These are phyloP conservation scores for Callaeas wilsoni DNA, from an alignment of 2,113 vertebrate species.

Conservation along the genomic window DNA sequence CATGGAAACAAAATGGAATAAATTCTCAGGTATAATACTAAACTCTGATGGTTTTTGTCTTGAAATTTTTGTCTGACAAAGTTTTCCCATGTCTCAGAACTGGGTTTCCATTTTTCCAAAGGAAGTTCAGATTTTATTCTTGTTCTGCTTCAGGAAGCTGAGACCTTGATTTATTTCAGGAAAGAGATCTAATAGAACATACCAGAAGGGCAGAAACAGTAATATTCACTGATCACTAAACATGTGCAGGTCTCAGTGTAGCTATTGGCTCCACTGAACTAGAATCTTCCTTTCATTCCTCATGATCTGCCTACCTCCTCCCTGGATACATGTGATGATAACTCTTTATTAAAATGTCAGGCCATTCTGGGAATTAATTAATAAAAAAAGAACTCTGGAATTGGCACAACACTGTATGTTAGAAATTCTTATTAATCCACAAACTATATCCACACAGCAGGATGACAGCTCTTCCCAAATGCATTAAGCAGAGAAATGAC, in stretches of 20 bases:
- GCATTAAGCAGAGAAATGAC: not conserved
- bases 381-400: not conserved
- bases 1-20: not conserved
- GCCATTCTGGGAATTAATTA: not conserved
- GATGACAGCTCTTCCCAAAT: not conserved
- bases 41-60: not conserved
- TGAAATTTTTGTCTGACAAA: not conserved
- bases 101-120: not conserved
- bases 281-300: not conserved
- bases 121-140: not conserved
- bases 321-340: not conserved
- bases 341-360: not conserved
- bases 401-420: not conserved
- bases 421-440: not conserved
- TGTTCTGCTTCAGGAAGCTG: not conserved
- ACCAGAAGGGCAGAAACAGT: not conserved
- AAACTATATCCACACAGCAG: not conserved
- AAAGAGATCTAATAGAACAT: not conserved
- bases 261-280: not conserved
- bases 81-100: fast-evolving
- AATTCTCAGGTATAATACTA: no score
- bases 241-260: not conserved
- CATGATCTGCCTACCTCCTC: not conserved
- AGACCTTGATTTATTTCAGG: not conserved
- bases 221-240: not conserved